Evolutionary conservation across 2,797 vertebrate species (phyloP), one percentile per base, ranked within the genome.

Genomic region (Phalloptychus januarius): DNA sequence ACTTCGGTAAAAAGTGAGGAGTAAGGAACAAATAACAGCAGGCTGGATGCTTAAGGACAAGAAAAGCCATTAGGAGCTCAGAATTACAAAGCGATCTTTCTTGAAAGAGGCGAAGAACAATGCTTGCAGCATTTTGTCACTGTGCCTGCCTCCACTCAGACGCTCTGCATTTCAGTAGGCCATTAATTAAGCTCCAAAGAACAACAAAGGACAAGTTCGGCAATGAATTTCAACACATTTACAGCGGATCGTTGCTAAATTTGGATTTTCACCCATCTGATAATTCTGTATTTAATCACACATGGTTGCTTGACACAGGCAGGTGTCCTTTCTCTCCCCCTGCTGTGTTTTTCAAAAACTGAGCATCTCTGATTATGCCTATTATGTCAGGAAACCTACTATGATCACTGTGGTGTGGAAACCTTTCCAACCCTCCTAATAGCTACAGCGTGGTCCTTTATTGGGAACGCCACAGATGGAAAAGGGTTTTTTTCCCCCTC

Each of bases 81-180:
- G 77, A 85, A 89, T 88, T 23, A 84, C 85, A 44, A 76, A 90
- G 83, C 80, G 79, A 77, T 36, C 71, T 80, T 75, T 81, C 88
- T 87, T 91, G 89, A 89, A 89, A 89, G 80, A 85, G 79, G 87
- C 80, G 79, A 87, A 88, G 83, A 80, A 72, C 54, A 72, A 72
- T 0, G 74, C 87, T 86, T 1, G 25, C 56, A 83, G 87, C 79
- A 48, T 87, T 89, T 81, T 77, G 86, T 86, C 82, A 69, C 38
- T 8, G 23, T 48, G 83, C 72, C 80, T 1, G 40, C 63, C 77
- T 84, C 10, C 70, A 86, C 78, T 86, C 80, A 70, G 70, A 83
- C 61, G 77, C 76, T 86, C 81, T 74, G 56, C 75, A 31, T 61
- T 79, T 79, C 86, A 84, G 79, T 31, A 5, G 75, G 52, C 48